Evolutionary conservation across 2,888 invertebrate species (phyloP).

Genomic region (Rhamnusium bicolor): DNA sequence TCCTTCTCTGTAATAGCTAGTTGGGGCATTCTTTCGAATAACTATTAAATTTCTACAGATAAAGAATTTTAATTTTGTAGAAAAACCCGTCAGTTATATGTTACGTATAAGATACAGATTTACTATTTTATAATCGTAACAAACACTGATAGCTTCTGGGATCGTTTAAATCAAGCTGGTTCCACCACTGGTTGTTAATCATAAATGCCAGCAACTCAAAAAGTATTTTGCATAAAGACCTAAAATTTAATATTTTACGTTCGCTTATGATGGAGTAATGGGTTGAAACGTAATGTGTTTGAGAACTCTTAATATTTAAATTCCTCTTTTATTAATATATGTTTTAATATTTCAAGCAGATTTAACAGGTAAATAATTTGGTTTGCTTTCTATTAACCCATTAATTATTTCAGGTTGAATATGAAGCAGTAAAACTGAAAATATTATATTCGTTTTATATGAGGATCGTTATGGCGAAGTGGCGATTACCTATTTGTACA

Average conservation of each 20-base stretch:
- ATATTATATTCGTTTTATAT: too few relatives aligned
- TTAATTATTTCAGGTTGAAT: neutral
- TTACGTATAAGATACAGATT: too few relatives aligned
- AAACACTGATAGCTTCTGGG: too few relatives aligned
- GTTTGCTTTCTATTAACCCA: neutral
- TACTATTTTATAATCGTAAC: too few relatives aligned
- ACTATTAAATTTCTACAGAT: too few relatives aligned
- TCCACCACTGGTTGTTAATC: neutral
- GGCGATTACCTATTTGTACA: too few relatives aligned
- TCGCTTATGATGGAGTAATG: neutral
- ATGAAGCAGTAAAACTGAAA: neutral
- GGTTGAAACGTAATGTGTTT: neutral
- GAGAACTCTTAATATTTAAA: neutral
- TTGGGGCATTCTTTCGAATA: too few relatives aligned
- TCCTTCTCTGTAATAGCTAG: too few relatives aligned
- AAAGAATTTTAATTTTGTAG: too few relatives aligned
- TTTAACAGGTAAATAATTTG: neutral
- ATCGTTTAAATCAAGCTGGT: too few relatives aligned
- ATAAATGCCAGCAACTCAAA: neutral
- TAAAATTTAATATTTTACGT: constrained; percentile 8
- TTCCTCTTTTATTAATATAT: constrained; percentile 12
- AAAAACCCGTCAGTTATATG: too few relatives aligned
- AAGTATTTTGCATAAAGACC: constrained; percentile 28
- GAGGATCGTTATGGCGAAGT: too few relatives aligned
- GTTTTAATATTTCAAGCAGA: constrained; percentile 7